phyloP scores from a whole-genome alignment of 2,113 vertebrate genomes.

The Apteryx mantelli region DNA sequence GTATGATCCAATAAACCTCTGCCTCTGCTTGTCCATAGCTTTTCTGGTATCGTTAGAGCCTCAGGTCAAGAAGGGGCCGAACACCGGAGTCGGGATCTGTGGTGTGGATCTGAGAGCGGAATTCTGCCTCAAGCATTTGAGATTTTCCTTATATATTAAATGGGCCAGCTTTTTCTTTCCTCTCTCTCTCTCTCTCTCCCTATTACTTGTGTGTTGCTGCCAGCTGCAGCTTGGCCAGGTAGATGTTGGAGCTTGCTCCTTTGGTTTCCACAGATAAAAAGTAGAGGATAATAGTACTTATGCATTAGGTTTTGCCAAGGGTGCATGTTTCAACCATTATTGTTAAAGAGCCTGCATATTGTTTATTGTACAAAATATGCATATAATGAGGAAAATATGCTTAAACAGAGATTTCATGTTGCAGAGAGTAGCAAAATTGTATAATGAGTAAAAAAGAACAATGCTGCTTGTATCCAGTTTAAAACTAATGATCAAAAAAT shows the following conservation, averaged over 20 bases:
- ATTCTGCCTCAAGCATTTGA: constrained; percentile 58
- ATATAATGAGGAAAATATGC: constrained; percentile 14
- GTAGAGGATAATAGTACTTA: neutral
- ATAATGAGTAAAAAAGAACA: neutral
- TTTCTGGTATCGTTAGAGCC: constrained; percentile 11
- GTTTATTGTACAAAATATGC: constrained; percentile 18
- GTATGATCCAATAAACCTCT: constrained; percentile 39
- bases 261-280: constrained; percentile 6
- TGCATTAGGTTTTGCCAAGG: constrained; percentile 7
- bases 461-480: neutral
- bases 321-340: neutral
- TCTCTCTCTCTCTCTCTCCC: neutral
- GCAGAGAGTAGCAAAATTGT: neutral
- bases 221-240: constrained; percentile 48
- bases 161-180: neutral
- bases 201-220: constrained; percentile 39
- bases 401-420: constrained; percentile 6
- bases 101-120: constrained; percentile 47
- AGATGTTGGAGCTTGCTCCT: constrained; percentile 45
- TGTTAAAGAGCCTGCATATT: neutral
- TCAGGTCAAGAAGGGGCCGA: constrained; percentile 40
- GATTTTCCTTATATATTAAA: constrained; percentile 49
- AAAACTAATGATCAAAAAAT: neutral
- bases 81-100: constrained; percentile 23
- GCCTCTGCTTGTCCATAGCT: constrained; percentile 10